phyloP scores from a whole-genome alignment of 2,113 vertebrate genomes.

The Crypturellus undulatus region DNA sequence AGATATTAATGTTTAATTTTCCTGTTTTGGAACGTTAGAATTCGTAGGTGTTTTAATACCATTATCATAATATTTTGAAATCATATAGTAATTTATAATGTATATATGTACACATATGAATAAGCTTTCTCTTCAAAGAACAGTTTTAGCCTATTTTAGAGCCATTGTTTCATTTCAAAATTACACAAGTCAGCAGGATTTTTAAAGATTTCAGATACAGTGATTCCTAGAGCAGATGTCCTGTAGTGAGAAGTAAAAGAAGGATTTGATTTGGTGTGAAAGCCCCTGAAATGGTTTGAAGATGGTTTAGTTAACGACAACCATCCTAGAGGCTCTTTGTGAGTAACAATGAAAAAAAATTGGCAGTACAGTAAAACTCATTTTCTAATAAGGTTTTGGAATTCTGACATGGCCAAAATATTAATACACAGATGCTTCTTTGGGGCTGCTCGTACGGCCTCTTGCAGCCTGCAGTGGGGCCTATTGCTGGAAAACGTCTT shows the following conservation, averaged over 20 bases:
- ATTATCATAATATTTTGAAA: not conserved
- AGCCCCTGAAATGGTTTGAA: not conserved
- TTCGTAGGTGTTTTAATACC: not conserved
- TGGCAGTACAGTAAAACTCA: not conserved
- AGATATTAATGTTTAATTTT: not conserved
- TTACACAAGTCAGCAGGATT: not conserved
- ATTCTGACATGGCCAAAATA: not conserved
- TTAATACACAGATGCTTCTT: not conserved
- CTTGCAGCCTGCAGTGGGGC: conserved; percentile 22
- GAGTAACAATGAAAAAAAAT: not conserved
- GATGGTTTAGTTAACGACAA: not conserved
- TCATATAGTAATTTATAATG: not conserved
- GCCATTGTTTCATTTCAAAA: not conserved
- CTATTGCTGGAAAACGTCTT: conserved; percentile 41
- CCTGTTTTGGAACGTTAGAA: not conserved
- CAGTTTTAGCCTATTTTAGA: not conserved
- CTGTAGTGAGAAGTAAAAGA: conserved; percentile 1
- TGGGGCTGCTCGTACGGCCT: conserved; percentile 6
- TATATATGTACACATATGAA: not conserved
- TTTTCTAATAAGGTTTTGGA: not conserved
- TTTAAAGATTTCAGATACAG: not conserved
- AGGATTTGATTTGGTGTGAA: conserved; percentile 23
- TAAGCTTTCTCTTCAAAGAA: not conserved
- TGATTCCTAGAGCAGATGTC: not conserved
- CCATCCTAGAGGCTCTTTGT: not conserved